Evolutionary conservation across 1,140 invertebrate genomes (phyloP).

Genomic region (Arion vulgaris): DNA sequence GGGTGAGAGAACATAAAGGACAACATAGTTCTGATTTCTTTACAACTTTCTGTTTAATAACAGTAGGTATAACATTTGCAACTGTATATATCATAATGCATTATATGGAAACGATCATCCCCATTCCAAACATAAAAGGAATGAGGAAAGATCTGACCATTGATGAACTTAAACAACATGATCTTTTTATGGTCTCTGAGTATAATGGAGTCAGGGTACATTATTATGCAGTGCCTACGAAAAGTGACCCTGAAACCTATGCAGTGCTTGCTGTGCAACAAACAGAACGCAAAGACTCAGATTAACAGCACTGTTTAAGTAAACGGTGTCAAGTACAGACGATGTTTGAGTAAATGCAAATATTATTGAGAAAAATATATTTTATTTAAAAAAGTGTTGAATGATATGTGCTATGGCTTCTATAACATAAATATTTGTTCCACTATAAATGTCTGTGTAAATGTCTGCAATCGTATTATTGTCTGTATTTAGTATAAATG

Average conservation of each 20-base stretch:
- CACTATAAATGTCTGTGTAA: too few species aligned
- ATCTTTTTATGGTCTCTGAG: constrained; percentile 16
- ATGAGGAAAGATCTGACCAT: background rate
- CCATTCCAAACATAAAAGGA: background rate
- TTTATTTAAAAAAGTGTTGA: too few species aligned
- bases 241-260: background rate
- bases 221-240: constrained; percentile 29
- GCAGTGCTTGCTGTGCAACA: constrained; percentile 2
- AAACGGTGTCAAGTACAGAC: too few species aligned
- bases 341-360: too few species aligned
- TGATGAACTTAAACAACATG: constrained; percentile 9
- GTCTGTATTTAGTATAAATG: too few species aligned
- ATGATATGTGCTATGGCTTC: too few species aligned
- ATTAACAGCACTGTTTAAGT: too few species aligned
- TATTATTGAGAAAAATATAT: too few species aligned
- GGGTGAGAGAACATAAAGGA: background rate
- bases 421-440: too few species aligned
- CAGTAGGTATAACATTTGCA: background rate
- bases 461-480: too few species aligned
- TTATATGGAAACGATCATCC: background rate
- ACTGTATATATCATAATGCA: background rate
- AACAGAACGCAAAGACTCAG: background rate
- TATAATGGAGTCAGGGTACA: background rate
- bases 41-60: constrained; percentile 6
- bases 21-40: background rate